Evolutionary conservation across 2,113 vertebrate genomes (phyloP).

Genomic region (Seriola rivoliana): DNA sequence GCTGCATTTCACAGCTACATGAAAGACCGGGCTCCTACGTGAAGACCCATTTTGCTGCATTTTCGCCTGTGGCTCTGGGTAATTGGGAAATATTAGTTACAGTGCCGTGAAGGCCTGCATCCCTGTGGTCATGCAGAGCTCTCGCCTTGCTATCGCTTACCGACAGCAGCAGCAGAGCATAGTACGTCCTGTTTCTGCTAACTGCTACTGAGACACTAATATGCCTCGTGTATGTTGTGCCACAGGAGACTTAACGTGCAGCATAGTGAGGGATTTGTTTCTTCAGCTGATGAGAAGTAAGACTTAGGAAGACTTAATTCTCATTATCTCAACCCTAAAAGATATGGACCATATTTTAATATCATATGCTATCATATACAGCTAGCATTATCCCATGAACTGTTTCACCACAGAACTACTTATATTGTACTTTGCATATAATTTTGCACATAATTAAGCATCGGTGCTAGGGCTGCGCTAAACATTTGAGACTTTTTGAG

Average conservation of each 20-base stretch:
- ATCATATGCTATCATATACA: no score
- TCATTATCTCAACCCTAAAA: neutral
- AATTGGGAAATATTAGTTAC: constrained; percentile 70
- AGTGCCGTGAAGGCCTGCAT: constrained; percentile 42
- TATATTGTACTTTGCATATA: no score
- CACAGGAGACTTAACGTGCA: neutral
- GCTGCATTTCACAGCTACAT: constrained; percentile 34
- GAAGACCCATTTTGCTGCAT: constrained; percentile 41
- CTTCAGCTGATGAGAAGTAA: neutral
- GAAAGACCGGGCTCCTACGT: constrained; percentile 14
- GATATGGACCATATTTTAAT: no score
- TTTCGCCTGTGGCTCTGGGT: constrained; percentile 54
- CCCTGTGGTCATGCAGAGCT: constrained; percentile 42
- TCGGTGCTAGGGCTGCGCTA: no score
- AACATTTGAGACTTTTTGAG: no score
- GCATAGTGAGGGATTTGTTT: neutral
- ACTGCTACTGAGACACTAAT: neutral
- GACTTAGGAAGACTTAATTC: no score
- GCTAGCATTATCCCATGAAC: no score
- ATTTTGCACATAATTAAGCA: no score
- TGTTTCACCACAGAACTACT: no score
- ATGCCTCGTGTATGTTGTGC: neutral
- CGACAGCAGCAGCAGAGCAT: constrained; percentile 27
- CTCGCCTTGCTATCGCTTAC: constrained; percentile 36
- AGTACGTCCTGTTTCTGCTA: constrained; percentile 12